Evolutionary conservation across 2,888 invertebrate species (phyloP).

Genomic region (Eilema depressum): DNA sequence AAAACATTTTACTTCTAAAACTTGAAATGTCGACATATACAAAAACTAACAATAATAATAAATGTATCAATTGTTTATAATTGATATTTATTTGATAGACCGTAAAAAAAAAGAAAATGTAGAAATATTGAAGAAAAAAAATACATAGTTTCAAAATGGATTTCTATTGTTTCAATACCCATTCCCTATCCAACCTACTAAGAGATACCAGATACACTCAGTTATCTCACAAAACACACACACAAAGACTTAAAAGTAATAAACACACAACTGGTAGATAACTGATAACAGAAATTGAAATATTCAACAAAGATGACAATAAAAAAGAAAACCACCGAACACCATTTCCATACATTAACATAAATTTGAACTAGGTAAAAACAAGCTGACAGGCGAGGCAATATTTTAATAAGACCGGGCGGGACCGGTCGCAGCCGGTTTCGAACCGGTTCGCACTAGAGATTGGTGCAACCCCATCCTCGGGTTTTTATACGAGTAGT

Average conservation of each 20-base stretch:
- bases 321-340: conserved; percentile 58
- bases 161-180: conserved; percentile 65
- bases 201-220: conserved; percentile 12
- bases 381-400: conserved; percentile 59
- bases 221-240: conserved; percentile 21
- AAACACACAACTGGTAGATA: neutral
- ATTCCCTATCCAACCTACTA: conserved; percentile 23
- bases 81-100: conserved; percentile 86
- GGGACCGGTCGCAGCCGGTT: conserved; percentile 58
- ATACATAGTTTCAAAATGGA: conserved; percentile 85
- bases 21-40: conserved; percentile 80
- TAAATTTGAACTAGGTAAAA: conserved; percentile 65
- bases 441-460: conserved; percentile 57
- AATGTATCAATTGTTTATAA: conserved; percentile 85
- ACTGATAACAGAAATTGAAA: conserved; percentile 28
- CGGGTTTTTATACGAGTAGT: conserved; percentile 51
- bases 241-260: neutral
- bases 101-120: conserved; percentile 80
- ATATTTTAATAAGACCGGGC: conserved; percentile 63
- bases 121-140: conserved; percentile 83
- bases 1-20: conserved; percentile 79
- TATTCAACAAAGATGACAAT: conserved; percentile 57
- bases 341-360: conserved; percentile 70
- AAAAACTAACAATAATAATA: conserved; percentile 82
- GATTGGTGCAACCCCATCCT: conserved; percentile 69